phyloP scores from a whole-genome alignment of 2,113 vertebrate genomes.

The Mystacornis crossleyi region DNA sequence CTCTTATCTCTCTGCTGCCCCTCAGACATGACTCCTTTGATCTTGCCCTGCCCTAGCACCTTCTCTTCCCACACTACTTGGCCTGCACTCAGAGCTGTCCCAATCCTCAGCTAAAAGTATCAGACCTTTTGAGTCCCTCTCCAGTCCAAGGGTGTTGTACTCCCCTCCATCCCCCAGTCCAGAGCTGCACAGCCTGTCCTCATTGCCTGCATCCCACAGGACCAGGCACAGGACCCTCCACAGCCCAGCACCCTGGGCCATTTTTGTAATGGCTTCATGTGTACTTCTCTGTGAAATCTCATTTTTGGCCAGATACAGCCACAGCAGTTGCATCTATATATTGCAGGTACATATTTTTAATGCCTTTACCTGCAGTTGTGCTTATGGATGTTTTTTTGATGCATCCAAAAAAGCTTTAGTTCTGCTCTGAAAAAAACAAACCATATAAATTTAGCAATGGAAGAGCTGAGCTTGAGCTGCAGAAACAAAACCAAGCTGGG shows the following conservation, averaged over 20 bases:
- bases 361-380: not conserved
- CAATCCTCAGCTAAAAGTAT: not conserved
- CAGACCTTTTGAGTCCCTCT: not conserved
- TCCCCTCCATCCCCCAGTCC: not conserved
- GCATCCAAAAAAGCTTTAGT: not conserved
- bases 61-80: not conserved
- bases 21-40: not conserved
- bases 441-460: not conserved
- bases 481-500: not conserved
- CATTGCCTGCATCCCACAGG: not conserved
- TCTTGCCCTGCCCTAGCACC: not conserved
- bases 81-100: not conserved
- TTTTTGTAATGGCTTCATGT: not conserved
- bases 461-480: not conserved
- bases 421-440: not conserved
- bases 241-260: not conserved
- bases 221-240: not conserved
- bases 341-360: not conserved
- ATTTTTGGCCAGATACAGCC: not conserved
- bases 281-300: not conserved
- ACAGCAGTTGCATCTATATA: not conserved
- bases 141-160: not conserved
- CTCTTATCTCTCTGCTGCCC: not conserved
- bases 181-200: not conserved
- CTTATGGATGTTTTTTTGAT: not conserved